Evolutionary conservation across 2,113 vertebrate species (phyloP).

Genomic region (Nothocercus julius): DNA sequence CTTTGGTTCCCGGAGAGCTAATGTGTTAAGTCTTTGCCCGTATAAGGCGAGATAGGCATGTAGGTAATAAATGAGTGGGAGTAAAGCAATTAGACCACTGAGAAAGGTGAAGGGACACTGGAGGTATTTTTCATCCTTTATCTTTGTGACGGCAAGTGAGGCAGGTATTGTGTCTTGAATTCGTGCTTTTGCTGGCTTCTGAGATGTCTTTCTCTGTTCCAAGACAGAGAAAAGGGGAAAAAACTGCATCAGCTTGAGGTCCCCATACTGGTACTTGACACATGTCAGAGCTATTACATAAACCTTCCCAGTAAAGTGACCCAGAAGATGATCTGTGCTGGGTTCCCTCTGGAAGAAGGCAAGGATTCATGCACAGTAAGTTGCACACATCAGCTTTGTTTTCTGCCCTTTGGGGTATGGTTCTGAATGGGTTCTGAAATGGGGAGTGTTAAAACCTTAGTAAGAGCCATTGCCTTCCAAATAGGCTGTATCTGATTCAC

Average conservation of each 20-base stretch:
- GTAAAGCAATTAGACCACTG: neutral
- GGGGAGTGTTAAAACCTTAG: neutral
- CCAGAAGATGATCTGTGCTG: conserved; percentile 62
- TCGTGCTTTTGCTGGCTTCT: neutral
- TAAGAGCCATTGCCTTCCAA: neutral
- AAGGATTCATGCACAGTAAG: conserved; percentile 64
- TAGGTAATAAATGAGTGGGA: neutral
- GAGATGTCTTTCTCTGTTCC: neutral
- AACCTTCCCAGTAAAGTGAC: conserved; percentile 24
- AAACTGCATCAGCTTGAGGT: conserved; percentile 66
- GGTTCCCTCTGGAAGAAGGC: conserved; percentile 32
- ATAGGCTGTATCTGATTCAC: neutral
- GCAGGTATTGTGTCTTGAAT: neutral
- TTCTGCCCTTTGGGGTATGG: neutral
- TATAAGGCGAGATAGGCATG: neutral
- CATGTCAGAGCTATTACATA: conserved; percentile 23
- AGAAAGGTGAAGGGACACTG: too few relatives aligned
- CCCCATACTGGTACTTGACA: conserved; percentile 29
- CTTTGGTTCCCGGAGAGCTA: neutral
- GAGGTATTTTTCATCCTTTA: neutral
- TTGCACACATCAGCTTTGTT: neutral
- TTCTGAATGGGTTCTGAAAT: neutral
- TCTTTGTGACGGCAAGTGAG: neutral
- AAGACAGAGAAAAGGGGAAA: conserved; percentile 43
- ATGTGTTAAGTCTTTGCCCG: rapidly evolving